A percentile compares a stretch with the other conserved stretches of the same genome.
Evolutionary conservation across 1,140 invertebrate species (phyloP).

Genomic region (Drosophila kohkoa): DNA sequence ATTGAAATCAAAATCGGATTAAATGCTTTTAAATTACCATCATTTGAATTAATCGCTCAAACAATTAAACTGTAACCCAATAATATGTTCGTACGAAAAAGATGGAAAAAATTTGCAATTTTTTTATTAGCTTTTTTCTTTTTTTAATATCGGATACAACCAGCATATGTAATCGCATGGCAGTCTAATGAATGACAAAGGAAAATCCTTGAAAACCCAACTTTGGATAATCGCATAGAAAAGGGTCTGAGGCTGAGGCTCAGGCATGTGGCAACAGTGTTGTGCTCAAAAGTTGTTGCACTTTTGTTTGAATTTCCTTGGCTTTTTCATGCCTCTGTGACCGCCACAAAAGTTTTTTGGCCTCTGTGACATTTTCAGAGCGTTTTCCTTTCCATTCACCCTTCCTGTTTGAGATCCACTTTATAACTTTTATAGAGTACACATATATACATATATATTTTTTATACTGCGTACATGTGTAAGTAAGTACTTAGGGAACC

Average conservation of each 20-base stretch:
- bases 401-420: slow-evolving; percentile 37
- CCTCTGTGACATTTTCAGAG: slow-evolving; percentile 65
- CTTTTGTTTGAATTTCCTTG: slow-evolving; percentile 76
- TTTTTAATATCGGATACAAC: slow-evolving; percentile 14
- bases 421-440: slow-evolving; percentile 69
- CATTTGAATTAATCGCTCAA: slow-evolving; percentile 39
- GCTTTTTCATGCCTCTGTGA: slow-evolving; percentile 66
- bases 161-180: slow-evolving; percentile 33
- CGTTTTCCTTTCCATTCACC: slow-evolving; percentile 20
- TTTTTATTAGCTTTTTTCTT: not conserved
- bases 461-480: slow-evolving; percentile 29
- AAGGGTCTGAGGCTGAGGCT: slow-evolving; percentile 1
- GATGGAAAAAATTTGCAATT: not conserved
- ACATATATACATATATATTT: slow-evolving; percentile 23
- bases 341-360: slow-evolving; percentile 60
- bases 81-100: slow-evolving; percentile 7
- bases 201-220: slow-evolving; percentile 28
- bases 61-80: slow-evolving; percentile 33
- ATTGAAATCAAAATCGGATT: slow-evolving; percentile 4
- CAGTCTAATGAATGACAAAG: slow-evolving; percentile 43
- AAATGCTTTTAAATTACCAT: slow-evolving; percentile 37
- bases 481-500: slow-evolving; percentile 51
- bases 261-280: slow-evolving; percentile 31
- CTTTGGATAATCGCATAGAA: slow-evolving; percentile 38
- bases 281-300: slow-evolving; percentile 70